Base-by-base conservation (phyloP, 2,888 invertebrate species). In the Podabrus alpinus region DNA sequence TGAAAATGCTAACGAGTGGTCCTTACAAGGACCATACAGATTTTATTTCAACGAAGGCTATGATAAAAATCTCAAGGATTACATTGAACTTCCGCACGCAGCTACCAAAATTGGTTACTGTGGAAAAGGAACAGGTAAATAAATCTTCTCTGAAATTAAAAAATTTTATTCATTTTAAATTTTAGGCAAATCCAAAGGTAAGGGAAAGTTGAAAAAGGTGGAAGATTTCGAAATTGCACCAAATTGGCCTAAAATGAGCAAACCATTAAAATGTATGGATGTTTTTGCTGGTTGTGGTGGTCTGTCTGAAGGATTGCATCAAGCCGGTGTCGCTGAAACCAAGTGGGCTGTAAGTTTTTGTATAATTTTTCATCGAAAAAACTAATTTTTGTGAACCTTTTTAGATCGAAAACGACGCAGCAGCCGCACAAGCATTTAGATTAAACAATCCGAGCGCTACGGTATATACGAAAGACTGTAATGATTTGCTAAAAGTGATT, bases 231-330 rank as follows among this genome's bases (percentile, higher is more conserved):
- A 84, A 66, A 60, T 79, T 73, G 84, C 75, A 81, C 86, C 74
- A 83, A 86, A 80, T 21, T 86, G 85, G 84, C 88, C 88, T 10
- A 76, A 81, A 11, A 84, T 89, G 24, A 80, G 89, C 0, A 85
- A 87, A 71, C 92, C 92, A 25, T 84, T 96, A 72, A 88, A 90
- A 78, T 91, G 92, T 59, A 87, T 96, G 81, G 96, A 96, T 84
- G 93, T 96, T 21, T 96, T 96, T 86, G 94, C 95, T 77, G 96
- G 96, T 0, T 95, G 95, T 86, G 96, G 96, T 61, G 96, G 95
- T 16, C 85, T 96, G 61, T 94, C 95, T 0, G 93, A 94, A 81
- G 94, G 94, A 0, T 85, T 94, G 59, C 92, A 92, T 81, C 91
- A 90, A 78, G 90, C 94, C 5, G 94, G 94, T 0, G 86, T 93